These are phyloP conservation scores for Percopsis omiscomaycus DNA, from an alignment of 2,797 vertebrate species.

Conservation along the genomic window DNA sequence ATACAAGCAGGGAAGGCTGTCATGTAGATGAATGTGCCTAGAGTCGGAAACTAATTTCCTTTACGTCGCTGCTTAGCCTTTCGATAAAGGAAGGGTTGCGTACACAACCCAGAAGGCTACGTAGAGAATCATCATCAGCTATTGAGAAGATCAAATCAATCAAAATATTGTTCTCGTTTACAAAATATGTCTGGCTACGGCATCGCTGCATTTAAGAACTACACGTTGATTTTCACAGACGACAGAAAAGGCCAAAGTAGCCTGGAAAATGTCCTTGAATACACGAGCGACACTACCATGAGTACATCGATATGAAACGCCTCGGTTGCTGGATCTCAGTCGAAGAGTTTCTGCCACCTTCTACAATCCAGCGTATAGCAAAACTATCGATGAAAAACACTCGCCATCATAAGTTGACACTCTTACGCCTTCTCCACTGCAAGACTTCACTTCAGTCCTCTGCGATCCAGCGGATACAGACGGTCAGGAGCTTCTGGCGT, in stretches of 20 bases:
- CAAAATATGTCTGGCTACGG: conserved; percentile 48
- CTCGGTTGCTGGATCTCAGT: conserved; percentile 20
- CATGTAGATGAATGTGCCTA: conserved; percentile 37
- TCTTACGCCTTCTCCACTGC: conserved; percentile 51
- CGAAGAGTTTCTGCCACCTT: conserved; percentile 18
- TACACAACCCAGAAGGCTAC: conserved; percentile 40
- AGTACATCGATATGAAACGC: conserved; percentile 28
- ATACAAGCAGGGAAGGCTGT: conserved; percentile 33
- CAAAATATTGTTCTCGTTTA: conserved; percentile 47
- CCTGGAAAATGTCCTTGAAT: conserved; percentile 69
- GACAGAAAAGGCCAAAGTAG: conserved; percentile 58
- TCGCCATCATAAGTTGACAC: conserved; percentile 61
- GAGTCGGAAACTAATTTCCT: conserved; percentile 48
- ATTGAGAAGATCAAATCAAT: background rate
- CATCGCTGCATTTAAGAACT: conserved; percentile 21
- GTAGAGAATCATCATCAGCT: conserved; percentile 44
- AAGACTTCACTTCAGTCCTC: conserved; percentile 54
- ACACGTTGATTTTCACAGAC: conserved; percentile 51
- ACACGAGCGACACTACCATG: conserved; percentile 35
- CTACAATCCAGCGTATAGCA: conserved; percentile 14
- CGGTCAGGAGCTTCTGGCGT: background rate
- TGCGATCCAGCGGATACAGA: conserved; percentile 31
- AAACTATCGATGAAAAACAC: conserved; percentile 17
- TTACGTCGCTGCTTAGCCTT: conserved; percentile 39
- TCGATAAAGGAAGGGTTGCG: conserved; percentile 38